Evolutionary conservation across 2,888 invertebrate species (phyloP).

Genomic region (Ornithoptera alexandrae): DNA sequence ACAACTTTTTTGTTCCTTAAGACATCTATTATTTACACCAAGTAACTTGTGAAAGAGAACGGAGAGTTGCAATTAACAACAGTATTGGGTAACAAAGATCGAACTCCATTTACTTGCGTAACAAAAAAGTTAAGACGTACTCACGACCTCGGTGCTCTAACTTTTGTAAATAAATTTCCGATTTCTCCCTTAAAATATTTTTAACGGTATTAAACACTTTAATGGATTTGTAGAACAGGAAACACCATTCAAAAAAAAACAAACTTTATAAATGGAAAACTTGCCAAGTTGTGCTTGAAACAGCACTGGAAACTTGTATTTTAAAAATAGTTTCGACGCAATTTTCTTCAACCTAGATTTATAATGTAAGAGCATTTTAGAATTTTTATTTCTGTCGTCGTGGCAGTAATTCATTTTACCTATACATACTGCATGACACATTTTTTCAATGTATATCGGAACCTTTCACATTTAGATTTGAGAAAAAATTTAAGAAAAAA

Average conservation of each 20-base stretch:
- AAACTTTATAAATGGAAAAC: slow-evolving; percentile 21
- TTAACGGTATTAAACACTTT: slow-evolving; percentile 1
- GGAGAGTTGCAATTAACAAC: not conserved
- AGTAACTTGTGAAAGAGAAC: not conserved
- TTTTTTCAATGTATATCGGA: not conserved
- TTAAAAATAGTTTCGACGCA: slow-evolving; percentile 28
- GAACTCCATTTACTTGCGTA: not conserved
- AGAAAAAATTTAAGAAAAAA: not conserved
- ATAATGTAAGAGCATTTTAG: slow-evolving; percentile 24
- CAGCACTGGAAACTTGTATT: slow-evolving; percentile 26
- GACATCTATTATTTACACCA: not conserved
- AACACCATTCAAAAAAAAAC: slow-evolving; percentile 14
- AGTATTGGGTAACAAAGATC: not conserved
- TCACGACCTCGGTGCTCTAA: not conserved
- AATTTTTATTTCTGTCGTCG: slow-evolving; percentile 24
- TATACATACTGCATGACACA: not conserved
- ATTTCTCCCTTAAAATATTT: not conserved
- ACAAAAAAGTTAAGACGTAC: not conserved
- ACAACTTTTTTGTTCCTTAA: not conserved
- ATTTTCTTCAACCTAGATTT: slow-evolving; percentile 30
- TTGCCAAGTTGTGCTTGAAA: slow-evolving; percentile 26
- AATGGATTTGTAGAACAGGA: slow-evolving; percentile 7
- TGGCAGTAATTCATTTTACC: slow-evolving; percentile 4
- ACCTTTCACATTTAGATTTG: not conserved
- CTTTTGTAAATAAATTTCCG: not conserved